phyloP scores from a whole-genome alignment of 2,113 vertebrate species.

The Puntigrus tetrazona region DNA sequence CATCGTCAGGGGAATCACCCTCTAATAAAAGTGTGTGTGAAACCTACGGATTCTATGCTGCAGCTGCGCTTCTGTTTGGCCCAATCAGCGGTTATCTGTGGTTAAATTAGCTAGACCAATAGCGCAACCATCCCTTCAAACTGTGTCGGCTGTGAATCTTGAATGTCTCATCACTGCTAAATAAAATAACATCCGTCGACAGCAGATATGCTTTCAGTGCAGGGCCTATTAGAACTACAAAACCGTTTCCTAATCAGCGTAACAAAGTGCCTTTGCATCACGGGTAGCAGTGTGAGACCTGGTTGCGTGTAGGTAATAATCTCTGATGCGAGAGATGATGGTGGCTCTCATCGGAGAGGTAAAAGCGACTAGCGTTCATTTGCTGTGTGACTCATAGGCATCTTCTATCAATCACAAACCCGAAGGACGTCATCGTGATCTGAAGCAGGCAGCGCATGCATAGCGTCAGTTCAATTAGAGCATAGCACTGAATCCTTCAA shows the following conservation, averaged over 20 bases:
- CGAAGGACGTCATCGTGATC: not conserved
- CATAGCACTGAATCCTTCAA: slow-evolving; percentile 11
- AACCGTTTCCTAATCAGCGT: not conserved
- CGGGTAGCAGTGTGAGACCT: not conserved
- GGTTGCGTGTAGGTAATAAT: slow-evolving; percentile 7
- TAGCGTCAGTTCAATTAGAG: slow-evolving; percentile 23
- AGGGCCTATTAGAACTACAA: not conserved
- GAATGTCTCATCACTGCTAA: not conserved
- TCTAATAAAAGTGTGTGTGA: slow-evolving; percentile 25
- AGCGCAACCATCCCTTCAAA: not conserved
- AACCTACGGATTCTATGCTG: not conserved
- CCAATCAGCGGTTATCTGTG: slow-evolving; percentile 12
- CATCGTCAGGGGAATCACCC: slow-evolving; percentile 2
- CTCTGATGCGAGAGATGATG: slow-evolving; percentile 5
- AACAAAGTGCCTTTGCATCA: not conserved
- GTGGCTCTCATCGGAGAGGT: slow-evolving; percentile 22
- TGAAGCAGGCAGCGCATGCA: not conserved
- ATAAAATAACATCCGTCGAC: not conserved
- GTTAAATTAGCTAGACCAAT: slow-evolving; percentile 11
- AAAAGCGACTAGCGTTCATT: slow-evolving; percentile 24
- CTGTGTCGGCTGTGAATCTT: not conserved
- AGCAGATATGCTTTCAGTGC: not conserved
- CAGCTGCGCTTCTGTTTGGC: not conserved
- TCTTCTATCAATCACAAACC: not conserved
- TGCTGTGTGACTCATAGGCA: slow-evolving; percentile 28